Evolutionary conservation across 2,888 invertebrate species (phyloP).

Genomic region (Eugnorisma glareosa): DNA sequence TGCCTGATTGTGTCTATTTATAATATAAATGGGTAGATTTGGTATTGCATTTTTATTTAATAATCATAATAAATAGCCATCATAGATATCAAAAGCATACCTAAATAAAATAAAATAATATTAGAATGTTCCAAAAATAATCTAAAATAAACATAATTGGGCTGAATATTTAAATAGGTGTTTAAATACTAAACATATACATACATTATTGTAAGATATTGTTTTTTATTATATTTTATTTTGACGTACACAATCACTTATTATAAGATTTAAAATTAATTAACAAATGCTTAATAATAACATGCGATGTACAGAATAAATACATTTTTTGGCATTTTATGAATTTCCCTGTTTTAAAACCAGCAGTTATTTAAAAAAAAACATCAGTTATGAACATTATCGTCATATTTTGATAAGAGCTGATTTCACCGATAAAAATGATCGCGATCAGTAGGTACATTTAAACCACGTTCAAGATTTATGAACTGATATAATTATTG

Average conservation of each 20-base stretch:
- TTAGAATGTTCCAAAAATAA: constrained; percentile 43
- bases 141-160: constrained; percentile 33
- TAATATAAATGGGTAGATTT: constrained; percentile 24
- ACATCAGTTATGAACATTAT: not conserved
- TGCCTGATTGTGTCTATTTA: not conserved
- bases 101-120: constrained; percentile 17
- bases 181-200: constrained; percentile 5
- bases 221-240: constrained; percentile 7
- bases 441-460: not conserved
- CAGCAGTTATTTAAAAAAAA: constrained; percentile 7
- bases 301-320: constrained; percentile 34
- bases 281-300: constrained; percentile 41
- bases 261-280: constrained; percentile 15
- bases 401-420: not conserved
- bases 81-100: constrained; percentile 48
- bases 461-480: not conserved
- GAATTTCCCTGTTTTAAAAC: not conserved
- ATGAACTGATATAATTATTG: not conserved
- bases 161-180: constrained; percentile 47
- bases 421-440: not conserved
- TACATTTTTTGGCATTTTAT: not conserved
- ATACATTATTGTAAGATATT: not conserved
- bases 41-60: constrained; percentile 20
- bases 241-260: constrained; percentile 32
- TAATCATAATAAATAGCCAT: constrained; percentile 30